Evolutionary conservation across 2,888 invertebrate genomes (phyloP), one percentile per base, ranked within the genome.

Genomic region (Cremastinae sp.): DNA sequence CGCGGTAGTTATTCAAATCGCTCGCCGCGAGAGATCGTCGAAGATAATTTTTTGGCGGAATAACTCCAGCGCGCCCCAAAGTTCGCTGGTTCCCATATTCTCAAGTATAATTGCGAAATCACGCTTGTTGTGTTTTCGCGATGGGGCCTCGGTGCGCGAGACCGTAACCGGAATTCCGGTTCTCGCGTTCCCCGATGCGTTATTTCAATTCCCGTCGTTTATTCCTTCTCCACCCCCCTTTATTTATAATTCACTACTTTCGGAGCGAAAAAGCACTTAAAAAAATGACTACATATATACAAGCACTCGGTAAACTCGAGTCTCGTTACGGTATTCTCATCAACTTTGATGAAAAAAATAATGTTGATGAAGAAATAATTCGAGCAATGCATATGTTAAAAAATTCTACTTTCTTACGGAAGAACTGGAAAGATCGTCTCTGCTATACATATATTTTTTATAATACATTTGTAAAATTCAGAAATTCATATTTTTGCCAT

Each of bases 121-220:
- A 47, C 56, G n/a, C n/a, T 10, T 36, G 7, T 22, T 53, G 14
- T 10, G 10, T 47, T 20, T 12, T 36, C 41, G 18, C 47, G 38
- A 36, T 3, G 28, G 28, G 28, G 22, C 47, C 14, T 58, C 9
- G 1, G 47, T 28, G 28, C 22, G 34, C 54, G 28, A 28, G 18
- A 12, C 28, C 69, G 41, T 51, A 34, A 53, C 59, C 69, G 69
- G 69, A 69, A 59, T 69, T 69, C 69, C 69, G 69, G 49, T 69
- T 28, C 28, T 28, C 28, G 43, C 8, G 20, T 43, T 22, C n/a
- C 22, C 28, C 16, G 7, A 9, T 20, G 4, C 38, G 28, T 28
- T 53, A 12, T 54, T 45, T 66, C 22, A 43, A 43, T 14, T 14
- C 43, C 43, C n/a, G n/a, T 20, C 51, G 18, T 51, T 51, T 51